Evolutionary conservation across 2,113 vertebrate genomes (phyloP), one percentile per base, ranked within the genome.

Genomic region (Columbina picui): DNA sequence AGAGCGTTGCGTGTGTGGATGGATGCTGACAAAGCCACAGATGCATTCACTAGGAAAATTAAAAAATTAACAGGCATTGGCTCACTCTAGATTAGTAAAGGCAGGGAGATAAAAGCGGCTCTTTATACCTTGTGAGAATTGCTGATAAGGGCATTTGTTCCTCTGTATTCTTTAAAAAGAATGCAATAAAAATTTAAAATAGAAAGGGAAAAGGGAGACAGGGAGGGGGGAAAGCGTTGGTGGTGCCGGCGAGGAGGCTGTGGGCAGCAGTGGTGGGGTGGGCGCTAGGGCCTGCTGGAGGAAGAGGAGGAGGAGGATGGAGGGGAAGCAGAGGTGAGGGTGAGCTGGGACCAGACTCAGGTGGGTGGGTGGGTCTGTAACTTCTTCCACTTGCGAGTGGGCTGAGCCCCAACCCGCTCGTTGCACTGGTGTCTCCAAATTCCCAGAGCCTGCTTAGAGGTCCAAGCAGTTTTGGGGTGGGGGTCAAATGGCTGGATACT

Each of bases 111-210:
- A 93, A 95, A 94, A 92, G 95, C 61, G 27, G 55, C 87, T 96
- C 78, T 94, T 96, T 90, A 89, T 95, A 95, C 90, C 93, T 94
- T 92, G 88, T 95, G 94, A 86, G 95, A 94, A 94, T 86, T 93
- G 94, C 97, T 93, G 84, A 91, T 90, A 95, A 92, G 94, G 73
- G 95, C 91, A 82, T 96, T 97, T 96, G 90, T 97, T 96, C 82
- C 97, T 97, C 91, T 36, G 73, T 89, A 87, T 92, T 95, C 94
- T 89, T 92, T 77, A 84, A 92, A 94, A 94, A 92, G 94, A 84
- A 87, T 43, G 95, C 96, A 87, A 82, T 94, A 83, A 87, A 95
- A 94, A 94, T 96, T 96, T 93, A 82, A 96, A 97, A 96, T 92
- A 87, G 94, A 88, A 83, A 1, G 25, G 77, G 84, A 65, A 56